Conservation (phyloP, 2,797 vertebrate species). For the Agapornis canus region DNA sequence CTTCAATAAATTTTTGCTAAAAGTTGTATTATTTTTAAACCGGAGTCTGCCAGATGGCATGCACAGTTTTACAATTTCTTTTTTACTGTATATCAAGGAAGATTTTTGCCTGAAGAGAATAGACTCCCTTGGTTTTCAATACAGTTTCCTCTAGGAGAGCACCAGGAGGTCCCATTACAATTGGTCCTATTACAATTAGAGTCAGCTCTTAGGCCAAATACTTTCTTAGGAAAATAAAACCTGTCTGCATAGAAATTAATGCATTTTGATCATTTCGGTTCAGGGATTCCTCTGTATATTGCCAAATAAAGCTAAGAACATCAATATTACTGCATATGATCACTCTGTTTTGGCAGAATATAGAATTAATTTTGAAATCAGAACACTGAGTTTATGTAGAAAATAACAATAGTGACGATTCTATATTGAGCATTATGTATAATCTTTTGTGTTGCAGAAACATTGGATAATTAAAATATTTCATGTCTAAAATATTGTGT, state of each 20-base stretch:
- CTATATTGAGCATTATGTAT: neutral
- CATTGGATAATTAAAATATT: neutral
- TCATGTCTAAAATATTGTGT: neutral
- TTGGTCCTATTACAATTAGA: neutral
- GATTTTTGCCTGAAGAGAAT: neutral
- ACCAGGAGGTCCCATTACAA: neutral
- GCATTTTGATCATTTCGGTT: neutral
- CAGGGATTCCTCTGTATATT: neutral
- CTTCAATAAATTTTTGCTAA: neutral
- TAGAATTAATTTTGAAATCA: neutral
- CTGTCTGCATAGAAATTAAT: neutral
- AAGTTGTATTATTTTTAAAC: neutral
- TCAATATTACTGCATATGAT: neutral
- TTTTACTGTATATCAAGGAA: neutral
- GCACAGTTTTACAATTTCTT: neutral
- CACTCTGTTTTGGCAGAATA: neutral
- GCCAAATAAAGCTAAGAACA: neutral
- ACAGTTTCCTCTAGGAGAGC: neutral
- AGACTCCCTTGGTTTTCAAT: fast-evolving
- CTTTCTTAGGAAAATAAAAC: neutral
- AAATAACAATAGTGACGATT: neutral
- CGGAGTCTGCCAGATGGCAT: neutral
- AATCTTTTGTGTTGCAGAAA: neutral
- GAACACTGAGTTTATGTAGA: neutral
- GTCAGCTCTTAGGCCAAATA: neutral